Evolutionary conservation across 1,140 invertebrate genomes (phyloP), one percentile per base, ranked within the genome.

Genomic region (Nebria ingens): DNA sequence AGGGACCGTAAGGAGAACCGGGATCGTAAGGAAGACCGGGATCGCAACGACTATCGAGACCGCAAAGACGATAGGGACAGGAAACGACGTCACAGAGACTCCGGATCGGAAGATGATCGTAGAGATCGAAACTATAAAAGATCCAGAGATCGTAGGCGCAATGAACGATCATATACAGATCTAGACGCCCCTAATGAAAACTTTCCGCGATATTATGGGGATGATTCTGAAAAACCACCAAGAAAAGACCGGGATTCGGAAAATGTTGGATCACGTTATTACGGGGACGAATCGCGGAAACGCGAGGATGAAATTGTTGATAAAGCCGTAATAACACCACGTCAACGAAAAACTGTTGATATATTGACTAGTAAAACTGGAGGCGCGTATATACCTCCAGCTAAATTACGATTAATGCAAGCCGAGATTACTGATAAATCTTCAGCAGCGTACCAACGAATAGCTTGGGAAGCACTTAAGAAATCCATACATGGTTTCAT

Each of bases 401-500:
- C 96, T 0, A 94, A 91, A 69, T 73, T 99, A 4, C 79, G 86
- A 45, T 80, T 96, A 79, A 93, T 98, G 90, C 93, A 98, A 76
- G 87, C 86, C 0, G 83, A 88, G 68, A 95, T 97, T 19, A 93
- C 88, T 0, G 93, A 98, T 64, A 98, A 98, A 73, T 81, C 84
- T 1, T 92, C 91, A 61, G 81, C 85, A 12, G 89, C 90, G 9
- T 99, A 93, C 75, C 97, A 99, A 73, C 77, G 97, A 60, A 85
- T 99, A 12, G 87, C 96, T 1, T 99, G 97, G 97, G 97, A 99
- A 79, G 93, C 93, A 0, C 71, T 99, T 13, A 99, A 99, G 67
- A 99, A 99, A 69, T 97, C 93, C n/a, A 94, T 99, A 58, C 94
- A 98, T 68, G 97, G 97, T 68, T 84, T 90, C 57, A 94, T 99